Base-by-base conservation (phyloP, 2,888 invertebrate genomes). In the Ptilodon capucinus region DNA sequence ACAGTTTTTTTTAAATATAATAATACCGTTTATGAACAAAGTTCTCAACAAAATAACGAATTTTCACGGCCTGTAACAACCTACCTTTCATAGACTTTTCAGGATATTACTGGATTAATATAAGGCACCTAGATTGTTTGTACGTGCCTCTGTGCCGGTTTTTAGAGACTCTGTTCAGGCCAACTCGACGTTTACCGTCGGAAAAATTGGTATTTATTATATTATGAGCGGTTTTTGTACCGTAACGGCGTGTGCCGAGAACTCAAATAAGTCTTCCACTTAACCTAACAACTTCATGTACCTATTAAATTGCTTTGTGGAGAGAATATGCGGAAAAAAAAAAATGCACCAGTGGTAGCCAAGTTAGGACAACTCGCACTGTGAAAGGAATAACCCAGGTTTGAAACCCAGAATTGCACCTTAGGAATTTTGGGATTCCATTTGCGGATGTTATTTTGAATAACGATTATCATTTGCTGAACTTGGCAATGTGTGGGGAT, bases 201-300 rank as follows among this genome's bases (percentile, higher is more conserved):
- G 52, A 64, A 62, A 74, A 78, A 79, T 76, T 73, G 75, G 64
- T 78, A 76, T 79, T 79, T 76, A 79, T 73, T 76, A 68, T 76
- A 68, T 74, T 68, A 78, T 69, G 64, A 73, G 55, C 45, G 59
- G 64, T 71, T 65, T 73, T 74, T 71, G 62, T 58, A 59, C 57
- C 48, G 44, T 54, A 46, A 58, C 58, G 55, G 57, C 54, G 50
- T 56, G 56, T 50, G 55, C 56, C 42, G 41, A 57, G 60, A 54
- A 57, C 61, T 60, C 21, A 63, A 75, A 75, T 69, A 64, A 60
- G 66, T 63, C 67, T 63, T 60, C 67, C 70, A 68, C 69, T 71
- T 74, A 74, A 71, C 64, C 66, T 71, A 58, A 59, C 62, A 52
- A 62, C 68, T 70, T 64, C 58, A 49, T 58, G 54, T 21, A 7